These are phyloP conservation scores for Dysdera silvatica DNA, from an alignment of 1,140 invertebrate genomes.

Conservation along the genomic window DNA sequence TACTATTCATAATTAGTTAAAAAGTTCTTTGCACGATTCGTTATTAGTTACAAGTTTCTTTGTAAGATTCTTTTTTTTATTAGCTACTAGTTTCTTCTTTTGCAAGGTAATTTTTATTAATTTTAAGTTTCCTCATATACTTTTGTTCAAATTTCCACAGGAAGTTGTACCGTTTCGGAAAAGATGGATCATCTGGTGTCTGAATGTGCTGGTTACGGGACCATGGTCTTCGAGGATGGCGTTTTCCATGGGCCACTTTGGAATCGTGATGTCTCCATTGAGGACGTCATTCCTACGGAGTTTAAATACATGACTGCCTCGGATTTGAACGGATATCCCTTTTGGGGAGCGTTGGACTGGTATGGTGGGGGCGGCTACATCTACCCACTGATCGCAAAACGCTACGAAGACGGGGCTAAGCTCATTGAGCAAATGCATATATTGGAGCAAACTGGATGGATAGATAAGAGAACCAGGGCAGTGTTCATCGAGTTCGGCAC, in stretches of 20 bases:
- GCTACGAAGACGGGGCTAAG: conserved; percentile 28
- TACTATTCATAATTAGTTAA: no score
- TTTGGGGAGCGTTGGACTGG: conserved; percentile 42
- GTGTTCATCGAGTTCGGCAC: conserved; percentile 51
- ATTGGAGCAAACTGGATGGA: conserved; percentile 46
- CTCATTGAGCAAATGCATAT: conserved; percentile 39
- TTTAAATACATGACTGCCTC: conserved; percentile 37
- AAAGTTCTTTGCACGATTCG: no score
- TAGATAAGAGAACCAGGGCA: conserved; percentile 49
- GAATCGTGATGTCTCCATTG: conserved; percentile 7
- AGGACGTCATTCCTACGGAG: conserved; percentile 19
- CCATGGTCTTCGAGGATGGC: conserved; percentile 39
- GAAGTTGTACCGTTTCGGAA: conserved; percentile 37
- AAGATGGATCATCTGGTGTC: conserved; percentile 35
- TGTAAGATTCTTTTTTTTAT: no score
- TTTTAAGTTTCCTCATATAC: background rate
- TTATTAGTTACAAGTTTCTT: no score
- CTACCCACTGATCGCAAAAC: conserved; percentile 42
- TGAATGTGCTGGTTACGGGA: conserved; percentile 40
- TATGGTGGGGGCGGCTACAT: conserved; percentile 53
- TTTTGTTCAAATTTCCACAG: conserved; percentile 31
- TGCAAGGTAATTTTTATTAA: no score
- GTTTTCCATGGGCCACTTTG: conserved; percentile 4
- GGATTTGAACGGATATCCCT: conserved; percentile 44
- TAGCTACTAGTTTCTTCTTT: no score